Base-by-base conservation (phyloP, 1,140 invertebrate genomes). In the Tetragonula clypearis region DNA sequence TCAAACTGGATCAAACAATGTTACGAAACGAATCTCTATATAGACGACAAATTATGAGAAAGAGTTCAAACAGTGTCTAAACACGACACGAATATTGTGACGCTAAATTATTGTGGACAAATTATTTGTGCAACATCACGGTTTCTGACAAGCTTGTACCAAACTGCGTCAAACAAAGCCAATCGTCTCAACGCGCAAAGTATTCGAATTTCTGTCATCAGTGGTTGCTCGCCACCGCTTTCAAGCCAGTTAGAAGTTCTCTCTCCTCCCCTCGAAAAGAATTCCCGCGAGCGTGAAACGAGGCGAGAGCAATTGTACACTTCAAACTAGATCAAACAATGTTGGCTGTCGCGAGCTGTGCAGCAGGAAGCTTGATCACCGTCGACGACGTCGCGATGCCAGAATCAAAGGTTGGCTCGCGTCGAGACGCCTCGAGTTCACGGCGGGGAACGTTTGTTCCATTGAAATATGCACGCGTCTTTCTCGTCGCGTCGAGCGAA, bases 381-480 rank as follows among this genome's bases (percentile, higher is more conserved):
- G 35, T 35, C 35, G 11, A 21, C 35, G 69, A 49, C 49, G 72
- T 72, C 71, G 21, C 72, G n/a, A 17, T 21, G n/a, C 23, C 11
- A 26, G 12, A 77, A 65, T 41, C 35, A 77, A 77, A 60, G 26
- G 23, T 41, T 14, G 49, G 12, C 21, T 65, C 35, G 23, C 15
- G 26, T 79, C 41, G 55, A 58, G 58, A 80, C 21, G 69, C 41
- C 11, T 26, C 55, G 66, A n/a, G 55, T 58, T 23, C 23, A 41
- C 53, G 15, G 19, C 49, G 53, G 15, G 53, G 15, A 73, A 77
- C 58, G 75, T 65, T 41, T 26, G 55, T 26, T 60, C 56, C 35
- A 72, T 49, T 58, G 66, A 72, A 80, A 80, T 56, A 69, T 80
- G 55, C 19, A 41, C 79, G 21, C 78, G 15, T n/a, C 19, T 5